phyloP scores from a whole-genome alignment of 2,797 vertebrate species.

The Anguilla pacifica region DNA sequence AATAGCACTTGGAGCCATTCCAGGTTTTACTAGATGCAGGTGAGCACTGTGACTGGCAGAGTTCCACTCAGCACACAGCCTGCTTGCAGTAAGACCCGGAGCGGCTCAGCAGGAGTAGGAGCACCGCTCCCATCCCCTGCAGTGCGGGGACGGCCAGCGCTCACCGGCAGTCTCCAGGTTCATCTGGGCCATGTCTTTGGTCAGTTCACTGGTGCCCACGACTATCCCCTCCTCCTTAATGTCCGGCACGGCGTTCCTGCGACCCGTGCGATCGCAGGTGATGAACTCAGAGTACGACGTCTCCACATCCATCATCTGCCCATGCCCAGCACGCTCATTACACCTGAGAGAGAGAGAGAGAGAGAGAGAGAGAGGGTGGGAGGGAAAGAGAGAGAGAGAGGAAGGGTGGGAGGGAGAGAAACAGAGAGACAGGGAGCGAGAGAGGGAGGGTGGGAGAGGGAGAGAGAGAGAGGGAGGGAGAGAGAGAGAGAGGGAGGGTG shows the following conservation, averaged over 20 bases:
- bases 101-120: neutral
- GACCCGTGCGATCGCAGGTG: slow-evolving; percentile 90
- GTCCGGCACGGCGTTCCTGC: slow-evolving; percentile 94
- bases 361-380: slow-evolving; percentile 21
- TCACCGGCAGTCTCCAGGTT: slow-evolving; percentile 74
- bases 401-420: neutral
- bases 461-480: neutral
- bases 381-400: neutral
- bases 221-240: slow-evolving; percentile 76
- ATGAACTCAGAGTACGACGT: slow-evolving; percentile 94
- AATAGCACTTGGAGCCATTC: neutral
- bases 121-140: neutral
- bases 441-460: too few relatives aligned
- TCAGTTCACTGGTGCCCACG: slow-evolving; percentile 82
- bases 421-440: too few relatives aligned
- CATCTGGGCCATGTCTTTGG: slow-evolving; percentile 83
- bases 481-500: neutral
- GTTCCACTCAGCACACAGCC: neutral
- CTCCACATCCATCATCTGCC: slow-evolving; percentile 94
- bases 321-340: slow-evolving; percentile 79
- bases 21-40: neutral
- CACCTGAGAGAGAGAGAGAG: slow-evolving; percentile 57
- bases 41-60: neutral
- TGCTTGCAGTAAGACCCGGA: neutral
- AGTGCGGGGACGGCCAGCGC: neutral